A percentile compares a stretch with the other conserved stretches of the same genome.
phyloP scores from a whole-genome alignment of 2,113 vertebrate genomes.

The Pterophyllum scalare region DNA sequence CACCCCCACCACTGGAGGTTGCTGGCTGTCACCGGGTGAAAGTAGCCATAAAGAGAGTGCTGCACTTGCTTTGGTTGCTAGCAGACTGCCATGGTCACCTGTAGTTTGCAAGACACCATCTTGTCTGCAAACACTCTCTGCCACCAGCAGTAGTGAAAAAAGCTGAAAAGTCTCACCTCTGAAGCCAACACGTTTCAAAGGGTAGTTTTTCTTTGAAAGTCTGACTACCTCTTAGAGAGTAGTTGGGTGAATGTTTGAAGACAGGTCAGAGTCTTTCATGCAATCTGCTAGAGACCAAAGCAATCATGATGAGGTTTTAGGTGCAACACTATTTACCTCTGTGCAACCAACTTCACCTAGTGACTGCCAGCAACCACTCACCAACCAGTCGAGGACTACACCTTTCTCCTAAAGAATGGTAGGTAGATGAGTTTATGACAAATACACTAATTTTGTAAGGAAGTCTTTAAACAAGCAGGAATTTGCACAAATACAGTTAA shows the following conservation, averaged over 20 bases:
- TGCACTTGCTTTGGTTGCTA: not conserved
- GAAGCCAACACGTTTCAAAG: not conserved
- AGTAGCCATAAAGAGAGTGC: too few species aligned
- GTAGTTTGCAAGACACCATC: not conserved
- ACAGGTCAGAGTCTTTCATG: not conserved
- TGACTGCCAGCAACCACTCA: not conserved
- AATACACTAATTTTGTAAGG: not conserved
- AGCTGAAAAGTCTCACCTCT: not conserved
- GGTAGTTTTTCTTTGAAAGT: not conserved
- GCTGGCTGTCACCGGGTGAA: too few species aligned
- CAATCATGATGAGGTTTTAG: not conserved
- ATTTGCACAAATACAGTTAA: conserved; percentile 1
- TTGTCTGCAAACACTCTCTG: not conserved
- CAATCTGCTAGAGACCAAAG: not conserved
- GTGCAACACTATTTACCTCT: not conserved
- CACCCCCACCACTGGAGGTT: not conserved
- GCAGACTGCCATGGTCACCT: not conserved
- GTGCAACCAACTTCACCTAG: not conserved
- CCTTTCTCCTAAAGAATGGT: too few species aligned
- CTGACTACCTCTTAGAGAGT: too few species aligned
- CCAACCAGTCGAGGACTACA: too few species aligned
- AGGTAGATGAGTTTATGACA: too few species aligned
- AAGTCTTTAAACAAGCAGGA: not conserved
- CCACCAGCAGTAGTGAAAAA: conserved; percentile 4
- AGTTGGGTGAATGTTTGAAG: not conserved